Evolutionary conservation across 2,797 vertebrate genomes (phyloP).

Genomic region (Ctenochaetus hawaiiensis): DNA sequence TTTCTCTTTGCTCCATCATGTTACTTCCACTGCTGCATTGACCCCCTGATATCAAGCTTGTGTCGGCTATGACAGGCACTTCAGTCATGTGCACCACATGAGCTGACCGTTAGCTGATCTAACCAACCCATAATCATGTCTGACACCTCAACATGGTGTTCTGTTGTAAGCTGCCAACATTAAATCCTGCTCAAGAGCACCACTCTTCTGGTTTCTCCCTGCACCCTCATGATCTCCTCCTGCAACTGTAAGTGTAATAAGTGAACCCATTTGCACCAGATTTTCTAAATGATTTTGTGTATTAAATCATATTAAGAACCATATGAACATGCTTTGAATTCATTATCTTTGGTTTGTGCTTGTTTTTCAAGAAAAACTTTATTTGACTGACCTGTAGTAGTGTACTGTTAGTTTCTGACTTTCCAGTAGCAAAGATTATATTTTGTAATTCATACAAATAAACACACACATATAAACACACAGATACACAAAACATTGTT

Average conservation of each 20-base stretch:
- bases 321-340: too few species aligned
- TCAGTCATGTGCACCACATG: not conserved
- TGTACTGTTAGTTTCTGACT: too few species aligned
- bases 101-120: conserved; percentile 11
- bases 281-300: too few species aligned
- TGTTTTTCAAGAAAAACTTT: too few species aligned
- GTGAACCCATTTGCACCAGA: too few species aligned
- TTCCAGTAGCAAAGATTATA: too few species aligned
- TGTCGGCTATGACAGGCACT: not conserved
- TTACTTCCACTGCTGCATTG: conserved; percentile 11
- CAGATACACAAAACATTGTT: too few species aligned
- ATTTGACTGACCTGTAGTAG: too few species aligned
- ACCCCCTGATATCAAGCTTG: conserved; percentile 15
- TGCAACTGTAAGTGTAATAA: not conserved
- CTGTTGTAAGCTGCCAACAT: not conserved
- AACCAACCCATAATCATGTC: conserved; percentile 7
- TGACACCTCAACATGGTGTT: conserved; percentile 4
- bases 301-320: too few species aligned
- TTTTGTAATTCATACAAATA: too few species aligned
- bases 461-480: too few species aligned
- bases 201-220: not conserved
- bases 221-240: not conserved
- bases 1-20: not conserved
- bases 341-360: too few species aligned
- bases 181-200: not conserved